A percentile compares a stretch with the other conserved stretches of the same genome.
Evolutionary conservation across 2,113 vertebrate genomes (phyloP).

Genomic region (Vireo altiloquus): DNA sequence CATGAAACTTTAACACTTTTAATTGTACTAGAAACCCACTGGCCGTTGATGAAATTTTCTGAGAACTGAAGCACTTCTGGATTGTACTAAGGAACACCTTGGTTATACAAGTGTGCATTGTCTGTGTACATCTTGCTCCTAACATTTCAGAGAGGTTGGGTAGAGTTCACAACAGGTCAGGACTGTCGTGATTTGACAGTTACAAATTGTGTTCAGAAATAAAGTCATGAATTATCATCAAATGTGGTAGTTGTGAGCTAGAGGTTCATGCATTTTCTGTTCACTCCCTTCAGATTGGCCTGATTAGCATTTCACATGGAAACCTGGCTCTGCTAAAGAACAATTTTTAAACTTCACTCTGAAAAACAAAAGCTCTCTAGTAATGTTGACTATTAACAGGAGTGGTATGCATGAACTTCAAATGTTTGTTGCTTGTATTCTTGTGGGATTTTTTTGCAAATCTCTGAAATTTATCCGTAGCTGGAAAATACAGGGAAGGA

Average conservation of each 20-base stretch:
- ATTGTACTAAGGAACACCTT: background rate
- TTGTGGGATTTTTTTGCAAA: background rate
- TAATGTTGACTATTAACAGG: background rate
- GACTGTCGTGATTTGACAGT: background rate
- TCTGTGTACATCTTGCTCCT: background rate
- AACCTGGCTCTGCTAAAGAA: background rate
- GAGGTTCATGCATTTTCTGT: background rate
- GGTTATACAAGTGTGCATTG: background rate
- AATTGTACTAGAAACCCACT: background rate
- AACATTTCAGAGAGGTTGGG: background rate
- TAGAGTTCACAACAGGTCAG: background rate
- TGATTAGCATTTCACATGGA: constrained; percentile 15
- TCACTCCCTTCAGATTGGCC: background rate
- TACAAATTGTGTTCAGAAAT: background rate
- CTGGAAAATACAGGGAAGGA: background rate
- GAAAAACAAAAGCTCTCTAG: background rate
- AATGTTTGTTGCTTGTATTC: background rate
- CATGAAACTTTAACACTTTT: background rate
- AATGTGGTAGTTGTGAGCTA: background rate
- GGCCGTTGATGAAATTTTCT: background rate
- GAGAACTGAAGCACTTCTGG: background rate
- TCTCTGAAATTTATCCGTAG: background rate
- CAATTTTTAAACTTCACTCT: background rate
- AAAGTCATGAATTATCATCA: background rate
- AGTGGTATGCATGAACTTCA: background rate